Evolutionary conservation across 2,113 vertebrate species (phyloP), one percentile per base, ranked within the genome.

Genomic region (Mormoops blainvillei): DNA sequence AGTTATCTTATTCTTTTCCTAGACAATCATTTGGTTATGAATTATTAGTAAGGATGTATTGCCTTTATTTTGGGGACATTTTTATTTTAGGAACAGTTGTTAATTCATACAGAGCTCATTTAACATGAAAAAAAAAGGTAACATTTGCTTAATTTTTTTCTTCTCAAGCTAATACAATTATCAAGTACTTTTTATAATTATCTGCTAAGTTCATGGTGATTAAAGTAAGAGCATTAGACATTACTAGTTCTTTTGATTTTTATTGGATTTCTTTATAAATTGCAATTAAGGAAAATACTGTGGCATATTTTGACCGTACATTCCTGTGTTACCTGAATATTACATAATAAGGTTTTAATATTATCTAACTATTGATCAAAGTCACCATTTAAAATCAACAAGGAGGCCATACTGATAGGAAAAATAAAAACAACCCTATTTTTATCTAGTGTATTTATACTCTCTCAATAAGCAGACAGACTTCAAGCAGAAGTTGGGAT

Each of bases 151-250:
- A 63, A 93, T 38, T 84, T 24, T 74, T 91, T 91, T 43, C 38
- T 80, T 70, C 7, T 12, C 14, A 41, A 28, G 68, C 65, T 92
- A 90, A 81, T n/a, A 77, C 0, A 92, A 77, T 26, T 70, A n/a
- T 36, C 80, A 28, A 74, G 52, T 43, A 89, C 12, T 80, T 94
- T 81, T 96, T 81, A 74, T 85, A 94, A 74, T 87, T 38, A 91
- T 50, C 50, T 94, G 13, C 43, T 14, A 86, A 20, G 24, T 14
- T 80, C 22, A 9, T 36, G 12, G 10, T 54, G 28, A 43, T 82
- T 89, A 58, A 94, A 93, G 68, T 80, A 89, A 80, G 41, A 90
- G 56, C 20, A 88, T 43, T 24, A 56, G 82, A 81, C 4, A 68
- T 76, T 63, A 77, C 18, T 81, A 81, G 48, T 12, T 63, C 52